Conservation (phyloP, 2,888 invertebrate species). For the Stenurella melanura region DNA sequence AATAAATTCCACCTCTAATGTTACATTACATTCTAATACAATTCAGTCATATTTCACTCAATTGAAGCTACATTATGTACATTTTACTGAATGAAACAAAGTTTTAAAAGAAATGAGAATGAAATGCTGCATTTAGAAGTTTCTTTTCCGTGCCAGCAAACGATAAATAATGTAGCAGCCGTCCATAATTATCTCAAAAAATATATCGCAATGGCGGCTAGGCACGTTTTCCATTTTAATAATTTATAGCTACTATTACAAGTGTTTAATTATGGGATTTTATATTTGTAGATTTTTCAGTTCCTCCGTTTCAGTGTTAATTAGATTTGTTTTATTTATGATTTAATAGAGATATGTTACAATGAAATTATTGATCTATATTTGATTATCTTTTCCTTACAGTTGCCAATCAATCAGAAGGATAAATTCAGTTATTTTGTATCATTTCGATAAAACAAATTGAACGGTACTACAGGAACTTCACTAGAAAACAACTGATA, state of each 20-base stretch:
- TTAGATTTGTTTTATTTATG: neutral
- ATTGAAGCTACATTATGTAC: slow-evolving; percentile 21
- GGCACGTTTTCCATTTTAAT: slow-evolving; percentile 22
- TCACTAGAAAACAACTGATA: no score
- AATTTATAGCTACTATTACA: slow-evolving; percentile 13
- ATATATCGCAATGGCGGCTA: slow-evolving; percentile 12
- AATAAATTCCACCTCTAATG: neutral
- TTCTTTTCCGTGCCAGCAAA: slow-evolving; percentile 16
- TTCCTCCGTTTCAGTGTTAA: neutral
- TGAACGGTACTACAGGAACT: no score
- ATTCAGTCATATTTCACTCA: neutral
- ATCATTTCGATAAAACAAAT: no score
- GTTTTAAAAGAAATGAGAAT: slow-evolving; percentile 20
- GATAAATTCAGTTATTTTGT: no score
- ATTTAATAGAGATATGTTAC: neutral
- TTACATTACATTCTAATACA: neutral
- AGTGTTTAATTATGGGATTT: slow-evolving; percentile 26
- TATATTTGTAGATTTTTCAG: slow-evolving; percentile 7
- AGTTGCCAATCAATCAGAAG: no score
- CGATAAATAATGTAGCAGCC: slow-evolving; percentile 24
- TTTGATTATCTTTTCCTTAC: no score
- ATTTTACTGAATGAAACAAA: slow-evolving; percentile 12
- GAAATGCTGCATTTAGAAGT: slow-evolving; percentile 23
- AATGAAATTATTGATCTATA: neutral
- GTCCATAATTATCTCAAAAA: slow-evolving; percentile 26